phyloP scores from a whole-genome alignment of 1,140 invertebrate genomes.

The Gryllus bimaculatus region DNA sequence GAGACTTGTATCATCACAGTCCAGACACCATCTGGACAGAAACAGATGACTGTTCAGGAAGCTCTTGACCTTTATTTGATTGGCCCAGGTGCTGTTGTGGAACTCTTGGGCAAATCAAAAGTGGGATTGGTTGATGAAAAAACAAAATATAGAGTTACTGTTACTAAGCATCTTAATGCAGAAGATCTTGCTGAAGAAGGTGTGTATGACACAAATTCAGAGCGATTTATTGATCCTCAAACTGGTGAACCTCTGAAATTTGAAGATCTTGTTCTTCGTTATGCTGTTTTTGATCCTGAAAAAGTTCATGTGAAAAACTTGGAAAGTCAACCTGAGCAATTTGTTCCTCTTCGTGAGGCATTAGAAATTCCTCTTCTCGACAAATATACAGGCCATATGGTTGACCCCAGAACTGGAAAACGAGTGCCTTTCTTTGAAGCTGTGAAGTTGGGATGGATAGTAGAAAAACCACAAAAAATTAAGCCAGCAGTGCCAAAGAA shows the following conservation, averaged over 20 bases:
- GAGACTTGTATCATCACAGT: constrained; percentile 55
- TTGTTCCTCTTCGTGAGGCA: constrained; percentile 62
- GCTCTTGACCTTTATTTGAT: constrained; percentile 53
- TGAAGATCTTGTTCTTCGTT: constrained; percentile 62
- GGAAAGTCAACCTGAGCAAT: constrained; percentile 51
- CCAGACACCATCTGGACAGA: constrained; percentile 33
- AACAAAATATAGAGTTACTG: constrained; percentile 28
- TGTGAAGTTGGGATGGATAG: constrained; percentile 59
- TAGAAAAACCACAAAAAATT: constrained; percentile 42
- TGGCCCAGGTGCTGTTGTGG: constrained; percentile 53
- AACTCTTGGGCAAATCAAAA: constrained; percentile 44
- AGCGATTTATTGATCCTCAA: constrained; percentile 68
- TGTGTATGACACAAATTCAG: constrained; percentile 61
- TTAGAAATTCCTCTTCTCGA: constrained; percentile 64
- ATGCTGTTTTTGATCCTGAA: constrained; percentile 63
- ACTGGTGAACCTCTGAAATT: constrained; percentile 65
- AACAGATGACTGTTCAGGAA: constrained; percentile 49
- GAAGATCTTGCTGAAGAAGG: constrained; percentile 58
- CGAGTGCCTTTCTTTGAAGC: constrained; percentile 77
- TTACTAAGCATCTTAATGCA: constrained; percentile 47
- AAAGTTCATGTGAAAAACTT: constrained; percentile 69
- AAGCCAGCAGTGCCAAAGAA: constrained; percentile 26
- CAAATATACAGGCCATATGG: constrained; percentile 64
- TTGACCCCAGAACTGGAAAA: constrained; percentile 71
- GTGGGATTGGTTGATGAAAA: constrained; percentile 34